Evolutionary conservation across 2,888 invertebrate species (phyloP).

Genomic region (Spialia ferax): DNA sequence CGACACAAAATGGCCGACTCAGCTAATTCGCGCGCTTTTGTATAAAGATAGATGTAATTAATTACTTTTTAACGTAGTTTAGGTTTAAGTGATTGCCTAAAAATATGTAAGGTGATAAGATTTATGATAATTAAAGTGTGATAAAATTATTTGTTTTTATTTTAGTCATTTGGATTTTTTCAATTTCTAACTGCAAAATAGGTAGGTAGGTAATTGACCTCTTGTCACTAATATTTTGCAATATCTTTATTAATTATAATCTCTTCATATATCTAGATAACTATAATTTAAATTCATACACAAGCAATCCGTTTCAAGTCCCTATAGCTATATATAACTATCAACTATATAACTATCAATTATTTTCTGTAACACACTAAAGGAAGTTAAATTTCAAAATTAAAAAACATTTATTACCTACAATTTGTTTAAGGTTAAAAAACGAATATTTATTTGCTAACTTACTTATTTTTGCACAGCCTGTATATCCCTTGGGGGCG

Average conservation of each 20-base stretch:
- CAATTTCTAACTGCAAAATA: background rate
- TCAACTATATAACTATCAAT: no score
- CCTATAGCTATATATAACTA: no score
- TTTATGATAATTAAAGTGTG: constrained; percentile 45
- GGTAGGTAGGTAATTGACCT: no score
- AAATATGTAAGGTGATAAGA: constrained; percentile 19
- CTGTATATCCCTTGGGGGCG: background rate
- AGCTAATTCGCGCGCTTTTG: constrained; percentile 60
- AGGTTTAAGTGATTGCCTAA: constrained; percentile 32
- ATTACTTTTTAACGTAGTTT: constrained; percentile 1
- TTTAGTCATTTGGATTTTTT: background rate
- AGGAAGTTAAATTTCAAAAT: no score
- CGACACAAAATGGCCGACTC: constrained; percentile 73
- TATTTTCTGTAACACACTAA: no score
- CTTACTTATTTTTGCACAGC: background rate
- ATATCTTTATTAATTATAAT: no score
- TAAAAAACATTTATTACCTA: no score
- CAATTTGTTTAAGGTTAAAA: no score
- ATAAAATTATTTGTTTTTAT: constrained; percentile 38
- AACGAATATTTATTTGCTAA: background rate
- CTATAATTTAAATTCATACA: no score
- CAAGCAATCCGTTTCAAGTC: no score
- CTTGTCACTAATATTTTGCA: no score
- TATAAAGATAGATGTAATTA: background rate
- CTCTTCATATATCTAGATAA: no score